Percentiles rank a stretch among this genome's conserved stretches.
These are phyloP conservation scores for Perdita meconis DNA, from an alignment of 2,888 invertebrate species.

Conservation along the genomic window DNA sequence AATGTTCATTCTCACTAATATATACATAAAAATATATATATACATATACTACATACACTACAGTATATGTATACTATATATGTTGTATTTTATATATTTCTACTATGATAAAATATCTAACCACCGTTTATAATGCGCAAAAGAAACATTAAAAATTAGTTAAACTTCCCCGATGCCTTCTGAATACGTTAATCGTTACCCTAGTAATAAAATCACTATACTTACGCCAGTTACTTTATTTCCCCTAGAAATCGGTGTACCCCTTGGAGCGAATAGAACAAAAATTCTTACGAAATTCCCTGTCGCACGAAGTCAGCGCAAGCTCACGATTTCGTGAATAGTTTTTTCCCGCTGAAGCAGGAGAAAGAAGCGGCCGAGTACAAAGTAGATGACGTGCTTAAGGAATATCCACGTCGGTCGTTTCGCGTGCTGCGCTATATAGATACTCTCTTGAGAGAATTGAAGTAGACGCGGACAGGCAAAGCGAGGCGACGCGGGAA, in stretches of 20 bases:
- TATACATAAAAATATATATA: too few species aligned
- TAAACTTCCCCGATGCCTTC: too few species aligned
- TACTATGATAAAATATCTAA: too few species aligned
- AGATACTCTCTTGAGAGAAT: constrained; percentile 59
- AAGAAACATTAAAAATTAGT: too few species aligned
- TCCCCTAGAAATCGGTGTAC: background rate
- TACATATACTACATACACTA: too few species aligned
- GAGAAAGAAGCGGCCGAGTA: constrained; percentile 26
- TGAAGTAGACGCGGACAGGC: constrained; percentile 53
- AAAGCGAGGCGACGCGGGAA: constrained; percentile 27
- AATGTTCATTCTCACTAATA: too few species aligned
- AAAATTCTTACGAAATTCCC: constrained; percentile 34
- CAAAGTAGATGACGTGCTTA: constrained; percentile 57
- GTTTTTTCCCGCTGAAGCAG: constrained; percentile 45
- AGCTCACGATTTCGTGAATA: constrained; percentile 39
- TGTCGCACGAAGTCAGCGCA: constrained; percentile 26
- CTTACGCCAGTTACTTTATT: background rate
- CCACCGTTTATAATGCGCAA: too few species aligned
- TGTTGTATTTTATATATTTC: too few species aligned
- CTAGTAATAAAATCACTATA: too few species aligned
- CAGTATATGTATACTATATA: too few species aligned
- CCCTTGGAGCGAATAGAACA: background rate
- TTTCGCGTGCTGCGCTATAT: constrained; percentile 29
- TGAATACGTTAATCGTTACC: too few species aligned
- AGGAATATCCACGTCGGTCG: constrained; percentile 52